A percentile compares a stretch with the other conserved stretches of the same genome.
Conservation (phyloP, 2,797 vertebrate species). For the Xyrichtys novacula region DNA sequence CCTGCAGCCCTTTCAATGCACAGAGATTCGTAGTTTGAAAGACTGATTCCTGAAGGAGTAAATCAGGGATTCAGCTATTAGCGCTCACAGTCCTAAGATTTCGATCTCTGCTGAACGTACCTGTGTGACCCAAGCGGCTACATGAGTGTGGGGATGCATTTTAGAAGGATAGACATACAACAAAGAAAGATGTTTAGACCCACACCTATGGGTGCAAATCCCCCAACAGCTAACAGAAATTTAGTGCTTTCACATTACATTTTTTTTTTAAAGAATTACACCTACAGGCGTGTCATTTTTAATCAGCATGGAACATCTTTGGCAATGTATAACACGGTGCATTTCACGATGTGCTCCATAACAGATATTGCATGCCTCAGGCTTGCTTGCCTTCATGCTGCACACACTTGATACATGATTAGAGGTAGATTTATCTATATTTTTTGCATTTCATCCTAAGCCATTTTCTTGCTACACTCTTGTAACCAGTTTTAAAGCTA, state of each 20-base stretch:
- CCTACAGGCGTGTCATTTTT: slow-evolving; percentile 22
- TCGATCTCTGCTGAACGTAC: slow-evolving; percentile 29
- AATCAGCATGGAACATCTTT: slow-evolving; percentile 21
- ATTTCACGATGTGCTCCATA: slow-evolving; percentile 15
- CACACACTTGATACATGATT: not conserved
- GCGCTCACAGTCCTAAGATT: slow-evolving; percentile 8
- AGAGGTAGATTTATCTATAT: slow-evolving; percentile 14
- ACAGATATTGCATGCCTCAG: slow-evolving; percentile 21
- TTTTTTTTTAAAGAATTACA: slow-evolving; percentile 20
- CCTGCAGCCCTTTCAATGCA: slow-evolving; percentile 6
- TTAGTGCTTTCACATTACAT: slow-evolving; percentile 13
- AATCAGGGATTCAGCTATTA: slow-evolving; percentile 6
- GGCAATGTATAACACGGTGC: slow-evolving; percentile 21
- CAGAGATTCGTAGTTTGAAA: slow-evolving; percentile 2
- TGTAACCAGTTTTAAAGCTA: slow-evolving; percentile 10
- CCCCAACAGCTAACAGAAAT: slow-evolving; percentile 2
- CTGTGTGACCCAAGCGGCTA: slow-evolving; percentile 4
- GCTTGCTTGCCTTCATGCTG: slow-evolving; percentile 4
- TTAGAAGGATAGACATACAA: slow-evolving; percentile 21
- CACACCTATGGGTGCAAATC: too few relatives aligned
- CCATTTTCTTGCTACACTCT: slow-evolving; percentile 1
- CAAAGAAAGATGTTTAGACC: too few relatives aligned
- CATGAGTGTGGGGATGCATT: slow-evolving; percentile 3
- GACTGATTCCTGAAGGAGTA: slow-evolving; percentile 2
- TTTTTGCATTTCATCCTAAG: not conserved